Percentiles rank a stretch among this genome's conserved stretches.
Evolutionary conservation across 2,888 invertebrate species (phyloP).

Genomic region (Philonicus albiceps): DNA sequence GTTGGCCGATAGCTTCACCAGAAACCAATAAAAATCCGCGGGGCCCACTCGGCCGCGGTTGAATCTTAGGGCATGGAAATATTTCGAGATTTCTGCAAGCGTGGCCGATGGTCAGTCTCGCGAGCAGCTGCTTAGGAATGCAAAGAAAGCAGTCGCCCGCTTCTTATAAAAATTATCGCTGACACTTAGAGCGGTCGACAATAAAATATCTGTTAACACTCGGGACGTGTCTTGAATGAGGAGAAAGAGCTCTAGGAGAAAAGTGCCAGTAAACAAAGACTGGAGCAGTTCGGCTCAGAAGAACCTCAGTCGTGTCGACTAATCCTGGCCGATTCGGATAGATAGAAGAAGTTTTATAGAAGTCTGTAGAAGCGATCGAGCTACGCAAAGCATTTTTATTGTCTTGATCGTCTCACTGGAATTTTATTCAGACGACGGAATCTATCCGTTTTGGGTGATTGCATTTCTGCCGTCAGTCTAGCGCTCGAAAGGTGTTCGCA

Average conservation of each 20-base stretch:
- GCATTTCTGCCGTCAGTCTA: background rate
- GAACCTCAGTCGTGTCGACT: background rate
- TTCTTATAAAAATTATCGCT: slow-evolving; percentile 21
- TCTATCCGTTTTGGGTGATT: background rate
- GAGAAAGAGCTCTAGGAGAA: background rate
- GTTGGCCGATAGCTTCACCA: background rate
- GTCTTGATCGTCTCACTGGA: background rate
- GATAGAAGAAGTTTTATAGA: background rate
- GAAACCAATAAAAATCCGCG: background rate
- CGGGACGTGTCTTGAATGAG: slow-evolving; percentile 16
- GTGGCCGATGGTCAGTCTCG: background rate
- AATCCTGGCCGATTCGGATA: background rate
- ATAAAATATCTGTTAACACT: slow-evolving; percentile 36
- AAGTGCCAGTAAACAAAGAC: slow-evolving; percentile 16
- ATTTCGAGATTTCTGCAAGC: slow-evolving; percentile 1
- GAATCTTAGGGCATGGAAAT: background rate
- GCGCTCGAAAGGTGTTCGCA: background rate
- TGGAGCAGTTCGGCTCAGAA: background rate
- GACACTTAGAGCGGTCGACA: slow-evolving; percentile 14
- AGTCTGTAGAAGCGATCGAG: background rate
- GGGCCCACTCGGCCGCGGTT: background rate
- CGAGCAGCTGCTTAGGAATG: slow-evolving; percentile 7
- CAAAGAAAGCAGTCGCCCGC: background rate
- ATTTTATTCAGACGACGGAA: background rate
- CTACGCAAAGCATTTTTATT: background rate